Conservation (phyloP, 2,113 vertebrate species). For the Antennarius striatus region DNA sequence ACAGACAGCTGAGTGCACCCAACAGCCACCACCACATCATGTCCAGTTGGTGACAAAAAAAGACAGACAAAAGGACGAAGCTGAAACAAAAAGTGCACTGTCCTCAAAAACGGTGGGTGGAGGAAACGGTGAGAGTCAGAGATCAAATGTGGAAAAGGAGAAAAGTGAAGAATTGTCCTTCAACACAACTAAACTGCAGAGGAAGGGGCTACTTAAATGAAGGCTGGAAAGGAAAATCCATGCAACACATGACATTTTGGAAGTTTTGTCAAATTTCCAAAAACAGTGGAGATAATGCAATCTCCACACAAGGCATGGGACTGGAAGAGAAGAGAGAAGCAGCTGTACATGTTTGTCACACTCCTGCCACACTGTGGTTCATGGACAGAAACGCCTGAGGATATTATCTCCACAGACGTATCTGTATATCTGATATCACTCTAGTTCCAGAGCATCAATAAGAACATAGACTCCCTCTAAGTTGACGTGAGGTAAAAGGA, state of each 20-base stretch:
- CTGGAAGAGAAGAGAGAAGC: conserved; percentile 23
- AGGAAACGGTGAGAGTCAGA: background rate
- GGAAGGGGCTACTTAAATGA: background rate
- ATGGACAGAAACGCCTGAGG: conserved; percentile 3
- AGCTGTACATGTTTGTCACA: conserved; percentile 21
- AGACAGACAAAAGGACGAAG: too few species aligned
- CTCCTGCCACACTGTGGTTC: background rate
- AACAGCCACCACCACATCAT: conserved; percentile 66
- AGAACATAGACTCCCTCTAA: too few species aligned
- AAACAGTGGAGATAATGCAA: background rate
- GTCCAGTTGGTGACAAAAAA: background rate
- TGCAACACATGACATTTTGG: conserved; percentile 33
- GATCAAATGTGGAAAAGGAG: background rate
- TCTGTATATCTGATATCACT: conserved; percentile 4
- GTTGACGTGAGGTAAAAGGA: too few species aligned
- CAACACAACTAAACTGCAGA: background rate
- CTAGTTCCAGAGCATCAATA: background rate
- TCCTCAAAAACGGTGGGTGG: background rate
- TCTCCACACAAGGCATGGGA: conserved; percentile 38
- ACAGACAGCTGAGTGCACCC: conserved; percentile 3
- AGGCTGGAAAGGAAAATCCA: background rate
- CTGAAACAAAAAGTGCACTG: background rate
- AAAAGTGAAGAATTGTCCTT: too few species aligned
- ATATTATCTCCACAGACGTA: background rate
- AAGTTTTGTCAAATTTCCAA: background rate